Base-by-base conservation (phyloP, 2,113 vertebrate species). In the Nibea albiflora region DNA sequence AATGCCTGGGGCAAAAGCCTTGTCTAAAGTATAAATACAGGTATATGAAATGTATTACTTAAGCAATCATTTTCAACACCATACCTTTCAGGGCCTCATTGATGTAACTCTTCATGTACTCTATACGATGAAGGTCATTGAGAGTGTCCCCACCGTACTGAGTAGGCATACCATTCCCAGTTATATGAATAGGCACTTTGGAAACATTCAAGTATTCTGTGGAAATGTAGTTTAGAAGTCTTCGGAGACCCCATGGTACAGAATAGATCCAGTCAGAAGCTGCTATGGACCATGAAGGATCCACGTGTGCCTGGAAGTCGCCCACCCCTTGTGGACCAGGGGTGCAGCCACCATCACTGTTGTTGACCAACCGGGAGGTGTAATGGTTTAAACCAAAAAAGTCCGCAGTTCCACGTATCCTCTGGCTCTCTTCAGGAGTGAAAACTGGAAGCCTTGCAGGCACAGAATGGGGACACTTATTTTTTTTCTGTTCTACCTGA, bases 371-470 rank as follows among this genome's bases (percentile, higher is more conserved):
- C 17, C 78, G 90, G 31, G 97, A 96, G 0, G 97, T 99, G 53
- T 97, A 97, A 85, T 99, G 97, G 70, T 96, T 99, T 62, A 99
- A 93, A 26, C 97, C 98, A 58, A 99, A 95, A 86, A 98, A 99
- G 84, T 99, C 98, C 8, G 98, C 96, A 2, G 97, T 97, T 52
- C 96, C 96, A 65, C 66, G 90, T 50, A 99, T 93, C 80, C 94
- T 91, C 57, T 88, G 56, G 74, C 95, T 97, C 81, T 99, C 98
- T 24, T 92, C 77, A 24, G 91, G 76, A 0, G 95, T 96, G 79
- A 99, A 98, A 22, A 88, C 73, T 11, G 97, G 97, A 4, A 99
- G 95, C 53, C 85, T 91, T 56, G 93, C 97, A 66, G 96, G 73
- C 0, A 80, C 91, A 52, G 88, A 50, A 1, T 4, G 4, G 26